A percentile compares a stretch with the other conserved stretches of the same genome.
Conservation (phyloP, 2,113 vertebrate species). For the Amphiprion percula region DNA sequence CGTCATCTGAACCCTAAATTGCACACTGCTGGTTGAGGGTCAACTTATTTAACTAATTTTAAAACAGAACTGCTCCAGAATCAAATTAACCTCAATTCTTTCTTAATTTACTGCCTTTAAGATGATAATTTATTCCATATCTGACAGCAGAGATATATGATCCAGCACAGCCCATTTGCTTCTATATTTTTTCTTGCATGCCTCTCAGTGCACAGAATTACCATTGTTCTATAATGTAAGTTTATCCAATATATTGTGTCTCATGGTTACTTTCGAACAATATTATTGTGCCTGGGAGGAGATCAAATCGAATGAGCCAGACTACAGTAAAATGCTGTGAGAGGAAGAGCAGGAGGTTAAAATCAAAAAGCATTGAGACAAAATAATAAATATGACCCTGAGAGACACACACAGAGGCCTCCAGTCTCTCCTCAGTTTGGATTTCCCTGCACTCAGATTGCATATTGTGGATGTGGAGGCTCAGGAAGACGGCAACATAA, state of each 20-base stretch:
- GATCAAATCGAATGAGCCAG: conserved; percentile 31
- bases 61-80: background rate
- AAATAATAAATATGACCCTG: conserved; percentile 45
- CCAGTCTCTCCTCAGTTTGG: conserved; percentile 31
- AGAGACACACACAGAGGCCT: background rate
- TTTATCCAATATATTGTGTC: conserved; percentile 6
- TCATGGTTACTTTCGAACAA: background rate
- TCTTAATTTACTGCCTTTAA: conserved; percentile 21
- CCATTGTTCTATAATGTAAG: conserved; percentile 1
- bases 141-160: background rate
- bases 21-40: background rate
- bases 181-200: background rate
- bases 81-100: background rate
- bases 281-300: conserved; percentile 27
- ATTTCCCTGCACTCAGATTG: conserved; percentile 55
- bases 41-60: background rate
- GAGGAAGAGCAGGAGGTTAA: conserved; percentile 24
- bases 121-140: background rate
- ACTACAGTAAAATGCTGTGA: conserved; percentile 33
- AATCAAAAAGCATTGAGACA: conserved; percentile 44
- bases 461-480: conserved; percentile 36
- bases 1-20: background rate
- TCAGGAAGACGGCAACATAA: conserved; percentile 31
- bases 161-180: background rate
- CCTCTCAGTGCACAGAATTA: conserved; percentile 25